Evolutionary conservation across 2,888 invertebrate genomes (phyloP).

Genomic region (Argyresthia goedartella): DNA sequence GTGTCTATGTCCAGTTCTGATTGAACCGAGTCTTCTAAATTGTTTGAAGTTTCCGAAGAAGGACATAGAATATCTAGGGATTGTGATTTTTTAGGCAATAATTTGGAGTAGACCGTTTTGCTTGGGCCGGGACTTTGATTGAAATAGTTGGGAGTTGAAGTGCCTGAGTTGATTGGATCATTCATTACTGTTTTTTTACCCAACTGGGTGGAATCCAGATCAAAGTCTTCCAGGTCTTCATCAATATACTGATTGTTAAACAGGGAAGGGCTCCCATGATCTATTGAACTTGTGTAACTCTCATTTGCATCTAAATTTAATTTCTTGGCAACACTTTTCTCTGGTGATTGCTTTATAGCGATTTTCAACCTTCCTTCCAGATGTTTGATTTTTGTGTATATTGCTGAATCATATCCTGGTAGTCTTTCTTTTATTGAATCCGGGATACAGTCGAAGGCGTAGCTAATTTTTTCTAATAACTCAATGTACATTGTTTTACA

Average conservation of each 20-base stretch:
- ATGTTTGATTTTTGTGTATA: slow-evolving; percentile 69
- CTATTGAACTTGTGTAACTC: neutral
- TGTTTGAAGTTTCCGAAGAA: slow-evolving; percentile 21
- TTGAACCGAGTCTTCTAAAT: slow-evolving; percentile 21
- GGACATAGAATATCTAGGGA: slow-evolving; percentile 38
- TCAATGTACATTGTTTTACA: slow-evolving; percentile 70
- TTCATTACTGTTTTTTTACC: neutral
- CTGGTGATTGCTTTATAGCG: slow-evolving; percentile 43
- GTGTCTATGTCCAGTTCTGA: slow-evolving; percentile 24
- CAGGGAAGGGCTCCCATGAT: neutral
- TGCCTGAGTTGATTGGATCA: slow-evolving; percentile 13
- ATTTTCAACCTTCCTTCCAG: slow-evolving; percentile 70
- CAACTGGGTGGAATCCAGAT: slow-evolving; percentile 24
- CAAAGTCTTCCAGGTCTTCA: slow-evolving; percentile 35
- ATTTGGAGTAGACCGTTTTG: slow-evolving; percentile 35
- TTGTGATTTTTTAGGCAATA: slow-evolving; percentile 32
- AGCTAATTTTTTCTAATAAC: slow-evolving; percentile 73
- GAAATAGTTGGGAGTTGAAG: slow-evolving; percentile 40
- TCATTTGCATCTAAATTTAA: neutral
- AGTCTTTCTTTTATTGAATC: slow-evolving; percentile 70
- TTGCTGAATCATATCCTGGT: slow-evolving; percentile 69
- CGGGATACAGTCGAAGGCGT: slow-evolving; percentile 75
- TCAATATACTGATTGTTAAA: slow-evolving; percentile 22
- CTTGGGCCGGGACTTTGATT: slow-evolving; percentile 19
- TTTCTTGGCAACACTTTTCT: neutral